Base-by-base conservation (phyloP, 2,888 invertebrate genomes). In the Anaspis maculata region DNA sequence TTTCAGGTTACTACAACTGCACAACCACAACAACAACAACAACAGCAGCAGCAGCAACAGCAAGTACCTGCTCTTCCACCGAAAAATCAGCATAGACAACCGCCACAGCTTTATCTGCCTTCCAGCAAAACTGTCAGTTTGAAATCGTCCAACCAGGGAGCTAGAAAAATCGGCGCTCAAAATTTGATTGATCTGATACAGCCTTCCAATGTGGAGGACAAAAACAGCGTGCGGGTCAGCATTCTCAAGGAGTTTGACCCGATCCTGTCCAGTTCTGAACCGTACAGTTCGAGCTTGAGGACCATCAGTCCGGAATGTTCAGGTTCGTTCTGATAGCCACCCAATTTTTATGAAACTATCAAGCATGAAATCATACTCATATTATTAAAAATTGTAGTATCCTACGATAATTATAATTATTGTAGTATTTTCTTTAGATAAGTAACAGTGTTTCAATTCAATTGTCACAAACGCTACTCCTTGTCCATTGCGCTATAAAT, bases 221-320 rank as follows among this genome's bases (percentile, higher is more conserved):
- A 62, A 41, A 66, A 67, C 45, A 72, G 68, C 48, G 73, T 70
- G 25, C 61, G 74, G 44, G 74, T 72, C 31, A 84, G 84, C 68
- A 81, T 90, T 53, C 67, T 90, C 54, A 87, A 89, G 63, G 86
- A 86, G 41, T 90, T 90, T 64, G 90, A 90, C 74, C 90, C 90
- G 27, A 71, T 90, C 59, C 70, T 85, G 54, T 73, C 68, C 27
- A 68, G 69, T 54, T 69, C 75, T 54, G 77, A 79, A 46, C n/a
- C n/a, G n/a, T 48, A 44, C 37, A 40, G 41, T 22, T 39, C 45
- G n/a, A 40, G 48, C 13, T 37, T 41, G 4, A 51, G 45, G 25
- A 57, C 61, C n/a, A 56, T 57, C 22, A 64, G 63, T 45, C 63
- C 64, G 10, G 64, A 69, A 59, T 70, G 67, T 60, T 59, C 67